These are phyloP conservation scores for Helostoma temminkii DNA, from an alignment of 2,797 vertebrate species.

Conservation along the genomic window DNA sequence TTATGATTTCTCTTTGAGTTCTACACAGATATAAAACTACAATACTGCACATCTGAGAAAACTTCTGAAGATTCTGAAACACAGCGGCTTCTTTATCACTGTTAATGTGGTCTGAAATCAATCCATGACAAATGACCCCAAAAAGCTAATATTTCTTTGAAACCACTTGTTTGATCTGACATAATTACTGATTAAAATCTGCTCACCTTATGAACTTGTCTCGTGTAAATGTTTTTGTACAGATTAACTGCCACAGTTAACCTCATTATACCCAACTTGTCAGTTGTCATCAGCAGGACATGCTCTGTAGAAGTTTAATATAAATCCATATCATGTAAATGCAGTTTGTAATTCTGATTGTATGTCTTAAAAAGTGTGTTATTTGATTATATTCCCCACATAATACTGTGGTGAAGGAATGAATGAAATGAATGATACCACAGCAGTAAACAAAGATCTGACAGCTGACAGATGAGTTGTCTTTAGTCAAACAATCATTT, in stretches of 20 bases:
- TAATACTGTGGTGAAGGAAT: slow-evolving; percentile 25
- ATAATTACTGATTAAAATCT: slow-evolving; percentile 63
- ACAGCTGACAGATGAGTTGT: slow-evolving; percentile 32
- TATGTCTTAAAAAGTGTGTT: slow-evolving; percentile 54
- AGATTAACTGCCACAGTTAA: slow-evolving; percentile 71
- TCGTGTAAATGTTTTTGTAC: slow-evolving; percentile 65
- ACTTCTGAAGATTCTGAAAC: neutral
- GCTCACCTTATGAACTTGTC: slow-evolving; percentile 53
- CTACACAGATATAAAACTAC: slow-evolving; percentile 19
- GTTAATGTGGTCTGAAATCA: slow-evolving; percentile 17
- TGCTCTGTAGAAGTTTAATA: slow-evolving; percentile 51
- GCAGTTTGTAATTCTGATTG: slow-evolving; percentile 64
- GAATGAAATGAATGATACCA: slow-evolving; percentile 39
- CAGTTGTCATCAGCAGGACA: slow-evolving; percentile 62
- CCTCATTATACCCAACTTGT: slow-evolving; percentile 71
- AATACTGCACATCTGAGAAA: neutral
- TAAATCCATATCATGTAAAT: slow-evolving; percentile 71
- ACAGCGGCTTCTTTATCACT: slow-evolving; percentile 10
- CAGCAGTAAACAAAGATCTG: slow-evolving; percentile 59
- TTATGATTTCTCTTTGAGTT: slow-evolving; percentile 11
- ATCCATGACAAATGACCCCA: slow-evolving; percentile 50
- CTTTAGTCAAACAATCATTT: slow-evolving; percentile 63
- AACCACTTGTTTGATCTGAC: slow-evolving; percentile 63
- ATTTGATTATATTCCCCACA: slow-evolving; percentile 61
- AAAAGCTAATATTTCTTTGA: slow-evolving; percentile 47